Base-by-base conservation (phyloP, 1,140 invertebrate genomes). In the Sitobion miscanthi region DNA sequence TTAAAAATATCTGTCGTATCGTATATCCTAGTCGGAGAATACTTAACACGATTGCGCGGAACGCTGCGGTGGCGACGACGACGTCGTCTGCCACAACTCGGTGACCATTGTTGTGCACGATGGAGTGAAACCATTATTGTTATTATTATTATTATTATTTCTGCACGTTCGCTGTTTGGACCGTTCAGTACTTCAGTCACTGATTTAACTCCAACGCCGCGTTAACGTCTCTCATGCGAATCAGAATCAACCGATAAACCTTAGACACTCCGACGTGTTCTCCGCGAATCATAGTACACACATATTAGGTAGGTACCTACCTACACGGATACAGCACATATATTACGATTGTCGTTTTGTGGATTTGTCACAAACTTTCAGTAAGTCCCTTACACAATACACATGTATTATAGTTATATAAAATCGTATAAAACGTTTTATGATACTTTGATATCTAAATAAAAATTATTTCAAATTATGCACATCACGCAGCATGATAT, bases 21-120 rank as follows among this genome's bases (percentile, higher is more conserved):
- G 23, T 42, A 30, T 45, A 85, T 45, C 23, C 38, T 86, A 47
- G 45, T 14, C 83, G 11, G 5, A 2, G 23, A 45, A 45, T 47
- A 47, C n/a, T 5, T 77, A 77, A n/a, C 14, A 17, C n/a, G 30
- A n/a, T 77, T 47, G 25, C 25, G 38, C 5, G 85, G 23, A 30
- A 86, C 42, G 30, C 25, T 21, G 21, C 8, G 45, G 38, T 45
- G 42, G 42, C 38, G 42, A 17, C 47, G 20, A n/a, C 47, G 47
- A 35, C 69, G 57, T 49, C 69, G 57, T 49, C 69, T 82, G 69
- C 90, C 45, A n/a, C 45, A 82, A 82, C 57, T 3, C 6, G 45
- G 45, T 49, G 62, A 91, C 57, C 62, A 91, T 77, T 91, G 45
- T 91, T 21, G 57, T 91, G 45, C 57, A 42, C 20, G 25, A 91